Conservation (phyloP, 2,797 vertebrate genomes). For the Miichthys miiuy region DNA sequence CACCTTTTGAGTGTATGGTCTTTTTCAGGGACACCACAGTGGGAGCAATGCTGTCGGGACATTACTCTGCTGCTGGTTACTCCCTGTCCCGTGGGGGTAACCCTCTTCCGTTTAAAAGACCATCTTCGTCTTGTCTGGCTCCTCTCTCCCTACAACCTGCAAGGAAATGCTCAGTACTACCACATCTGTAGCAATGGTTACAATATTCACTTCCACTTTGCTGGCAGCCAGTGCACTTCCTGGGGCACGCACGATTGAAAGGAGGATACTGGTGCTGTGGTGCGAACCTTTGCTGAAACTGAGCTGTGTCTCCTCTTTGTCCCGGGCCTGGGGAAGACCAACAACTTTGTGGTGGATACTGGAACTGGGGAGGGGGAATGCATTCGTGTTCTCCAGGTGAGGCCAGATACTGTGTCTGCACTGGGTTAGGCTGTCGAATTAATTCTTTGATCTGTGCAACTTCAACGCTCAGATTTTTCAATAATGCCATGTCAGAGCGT, state of each 20-base stretch:
- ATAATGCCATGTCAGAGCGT: too few species aligned
- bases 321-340: neutral
- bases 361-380: neutral
- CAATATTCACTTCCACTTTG: neutral
- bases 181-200: neutral
- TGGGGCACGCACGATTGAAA: neutral
- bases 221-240: neutral
- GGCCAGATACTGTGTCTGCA: neutral
- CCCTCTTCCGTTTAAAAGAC: slow-evolving; percentile 28
- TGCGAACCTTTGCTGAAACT: neutral
- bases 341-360: neutral
- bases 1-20: neutral
- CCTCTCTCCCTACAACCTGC: neutral
- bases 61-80: neutral
- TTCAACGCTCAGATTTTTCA: neutral
- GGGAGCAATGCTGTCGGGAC: slow-evolving; percentile 15
- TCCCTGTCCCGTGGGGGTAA: slow-evolving; percentile 33
- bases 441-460: neutral
- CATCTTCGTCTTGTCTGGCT: neutral
- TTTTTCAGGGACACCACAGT: neutral
- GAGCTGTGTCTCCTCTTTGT: neutral
- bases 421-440: neutral
- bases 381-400: neutral
- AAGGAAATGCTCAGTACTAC: neutral
- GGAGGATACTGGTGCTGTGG: neutral